Evolutionary conservation across 2,888 invertebrate genomes (phyloP).

Genomic region (Ophion obscuratus): DNA sequence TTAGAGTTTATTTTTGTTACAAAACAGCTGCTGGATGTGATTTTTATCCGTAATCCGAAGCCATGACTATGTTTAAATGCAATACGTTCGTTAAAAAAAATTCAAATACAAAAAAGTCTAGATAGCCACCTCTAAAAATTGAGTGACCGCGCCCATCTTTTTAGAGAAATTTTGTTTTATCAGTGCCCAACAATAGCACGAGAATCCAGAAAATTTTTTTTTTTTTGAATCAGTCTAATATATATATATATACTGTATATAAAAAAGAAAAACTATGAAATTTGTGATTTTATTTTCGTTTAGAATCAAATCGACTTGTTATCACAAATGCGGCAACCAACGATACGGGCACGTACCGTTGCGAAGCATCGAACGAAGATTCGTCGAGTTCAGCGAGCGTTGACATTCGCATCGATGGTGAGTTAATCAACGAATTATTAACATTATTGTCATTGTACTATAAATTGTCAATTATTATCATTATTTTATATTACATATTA

Average conservation of each 20-base stretch:
- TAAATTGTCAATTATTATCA: not conserved
- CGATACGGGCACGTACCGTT: slow-evolving; percentile 93
- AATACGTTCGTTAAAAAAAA: too few relatives aligned
- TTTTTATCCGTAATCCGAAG: too few relatives aligned
- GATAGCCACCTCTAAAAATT: too few relatives aligned
- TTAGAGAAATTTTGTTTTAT: too few relatives aligned
- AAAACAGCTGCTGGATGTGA: too few relatives aligned
- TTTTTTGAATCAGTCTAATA: too few relatives aligned
- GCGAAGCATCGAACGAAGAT: slow-evolving; percentile 92
- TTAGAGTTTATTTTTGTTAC: too few relatives aligned
- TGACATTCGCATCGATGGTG: slow-evolving; percentile 91
- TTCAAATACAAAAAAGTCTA: too few relatives aligned
- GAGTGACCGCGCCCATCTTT: too few relatives aligned
- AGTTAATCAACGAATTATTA: slow-evolving; percentile 65
- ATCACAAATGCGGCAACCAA: slow-evolving; percentile 87
- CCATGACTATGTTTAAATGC: too few relatives aligned
- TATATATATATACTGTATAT: not conserved
- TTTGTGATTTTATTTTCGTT: not conserved
- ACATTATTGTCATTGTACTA: not conserved
- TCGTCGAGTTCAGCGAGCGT: slow-evolving; percentile 88
- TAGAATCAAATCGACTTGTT: slow-evolving; percentile 89
- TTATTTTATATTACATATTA: not conserved
- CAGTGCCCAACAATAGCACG: too few relatives aligned
- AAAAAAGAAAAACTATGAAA: not conserved
- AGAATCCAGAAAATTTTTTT: too few relatives aligned